Conservation (phyloP, 2,888 invertebrate genomes). For the Escarpia spicata region DNA sequence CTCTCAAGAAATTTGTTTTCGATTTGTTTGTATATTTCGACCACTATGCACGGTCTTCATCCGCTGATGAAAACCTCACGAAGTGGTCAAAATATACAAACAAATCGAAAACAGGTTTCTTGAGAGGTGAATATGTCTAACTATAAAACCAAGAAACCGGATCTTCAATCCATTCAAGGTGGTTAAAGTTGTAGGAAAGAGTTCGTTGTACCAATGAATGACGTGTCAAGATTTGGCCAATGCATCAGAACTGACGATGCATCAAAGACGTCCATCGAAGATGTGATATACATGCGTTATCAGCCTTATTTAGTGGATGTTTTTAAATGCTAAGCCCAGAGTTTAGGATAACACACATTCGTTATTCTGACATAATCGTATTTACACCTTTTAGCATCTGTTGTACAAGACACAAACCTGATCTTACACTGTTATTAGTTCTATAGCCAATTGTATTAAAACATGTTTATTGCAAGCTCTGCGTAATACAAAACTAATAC, state of each 20-base stretch:
- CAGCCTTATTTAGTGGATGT: background rate
- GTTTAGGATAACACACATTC: too few species aligned
- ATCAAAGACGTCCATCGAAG: background rate
- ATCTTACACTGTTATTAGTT: background rate
- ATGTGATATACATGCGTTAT: background rate
- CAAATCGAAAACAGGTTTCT: too few species aligned
- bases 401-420: background rate
- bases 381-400: background rate
- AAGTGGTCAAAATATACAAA: too few species aligned
- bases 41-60: too few species aligned
- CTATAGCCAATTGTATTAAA: background rate
- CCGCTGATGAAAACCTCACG: too few species aligned
- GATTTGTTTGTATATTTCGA: too few species aligned
- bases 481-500: background rate
- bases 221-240: background rate
- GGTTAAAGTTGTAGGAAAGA: too few species aligned
- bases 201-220: too few species aligned
- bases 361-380: background rate
- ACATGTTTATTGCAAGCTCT: background rate
- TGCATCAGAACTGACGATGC: background rate
- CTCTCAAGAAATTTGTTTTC: too few species aligned
- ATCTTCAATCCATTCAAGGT: too few species aligned
- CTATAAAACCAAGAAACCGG: too few species aligned
- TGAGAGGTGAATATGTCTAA: too few species aligned
- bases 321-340: background rate